Evolutionary conservation across 2,113 vertebrate genomes (phyloP).

Genomic region (Pelobates fuscus): DNA sequence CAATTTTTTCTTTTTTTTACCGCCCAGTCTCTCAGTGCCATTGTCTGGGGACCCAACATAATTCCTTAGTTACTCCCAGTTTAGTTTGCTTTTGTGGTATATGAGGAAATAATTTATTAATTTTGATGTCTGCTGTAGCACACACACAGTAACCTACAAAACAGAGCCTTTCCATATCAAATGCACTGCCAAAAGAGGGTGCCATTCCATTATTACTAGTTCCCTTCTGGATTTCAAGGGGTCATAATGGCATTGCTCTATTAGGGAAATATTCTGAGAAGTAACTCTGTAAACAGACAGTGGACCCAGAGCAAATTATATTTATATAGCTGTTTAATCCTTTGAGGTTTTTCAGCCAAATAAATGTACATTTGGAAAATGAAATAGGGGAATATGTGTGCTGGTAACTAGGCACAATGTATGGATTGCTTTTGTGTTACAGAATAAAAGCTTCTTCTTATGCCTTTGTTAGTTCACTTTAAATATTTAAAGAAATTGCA

Average conservation of each 20-base stretch:
- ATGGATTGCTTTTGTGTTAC: conserved; percentile 3
- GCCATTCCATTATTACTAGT: no score
- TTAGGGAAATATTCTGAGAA: background rate
- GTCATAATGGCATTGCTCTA: background rate
- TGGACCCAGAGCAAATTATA: background rate
- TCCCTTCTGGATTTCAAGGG: no score
- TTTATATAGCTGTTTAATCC: background rate
- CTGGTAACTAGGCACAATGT: background rate
- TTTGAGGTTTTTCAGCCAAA: background rate
- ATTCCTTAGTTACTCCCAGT: no score
- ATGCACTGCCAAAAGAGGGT: no score
- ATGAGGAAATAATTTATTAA: no score
- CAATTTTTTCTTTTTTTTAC: no score
- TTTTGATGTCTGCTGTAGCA: no score
- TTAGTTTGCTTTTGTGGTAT: no score
- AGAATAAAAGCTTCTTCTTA: conserved; percentile 24
- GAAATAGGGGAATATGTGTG: background rate
- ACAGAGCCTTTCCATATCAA: no score
- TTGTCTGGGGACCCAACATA: no score
- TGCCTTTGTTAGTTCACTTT: conserved; percentile 11
- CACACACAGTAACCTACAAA: no score
- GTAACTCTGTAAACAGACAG: background rate
- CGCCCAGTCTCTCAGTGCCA: no score
- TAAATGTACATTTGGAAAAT: background rate
- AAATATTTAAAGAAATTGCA: conserved; percentile 39